These are phyloP conservation scores for Pao palembangensis DNA, from an alignment of 2,113 vertebrate genomes.

Conservation along the genomic window DNA sequence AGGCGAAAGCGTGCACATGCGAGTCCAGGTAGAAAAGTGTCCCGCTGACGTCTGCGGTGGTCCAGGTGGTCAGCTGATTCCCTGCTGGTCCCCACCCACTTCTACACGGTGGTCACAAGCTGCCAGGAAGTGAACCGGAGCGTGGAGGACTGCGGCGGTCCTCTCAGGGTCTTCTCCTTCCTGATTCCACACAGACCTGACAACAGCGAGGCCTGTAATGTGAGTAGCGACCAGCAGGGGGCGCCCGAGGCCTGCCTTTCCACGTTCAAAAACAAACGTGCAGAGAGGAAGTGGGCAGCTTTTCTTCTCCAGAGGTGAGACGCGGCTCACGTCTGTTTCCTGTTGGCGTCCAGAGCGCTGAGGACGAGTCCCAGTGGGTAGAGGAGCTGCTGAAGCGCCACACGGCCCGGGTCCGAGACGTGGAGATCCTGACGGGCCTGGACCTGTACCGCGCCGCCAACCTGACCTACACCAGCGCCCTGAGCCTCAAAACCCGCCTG, in stretches of 20 bases:
- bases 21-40: neutral
- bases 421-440: constrained; percentile 90
- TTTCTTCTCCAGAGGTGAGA: no score
- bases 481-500: constrained; percentile 92
- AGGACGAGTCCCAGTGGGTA: constrained; percentile 87
- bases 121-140: constrained; percentile 85
- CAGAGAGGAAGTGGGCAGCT: no score
- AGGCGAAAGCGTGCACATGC: neutral
- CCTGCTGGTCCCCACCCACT: constrained; percentile 85
- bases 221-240: constrained; percentile 72
- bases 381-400: constrained; percentile 90
- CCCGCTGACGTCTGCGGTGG: neutral
- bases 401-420: constrained; percentile 87
- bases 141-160: constrained; percentile 84
- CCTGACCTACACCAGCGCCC: constrained; percentile 81
- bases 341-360: constrained; percentile 72
- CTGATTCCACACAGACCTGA: constrained; percentile 85
- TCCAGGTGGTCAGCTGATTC: constrained; percentile 76
- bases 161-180: constrained; percentile 79
- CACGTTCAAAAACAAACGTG: neutral
- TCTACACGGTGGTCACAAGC: constrained; percentile 86
- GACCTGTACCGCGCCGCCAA: constrained; percentile 87
- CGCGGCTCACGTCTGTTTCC: neutral
- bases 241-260: neutral
- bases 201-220: constrained; percentile 88